These are phyloP conservation scores for Nannoperca obscura DNA, from an alignment of 2,797 vertebrate species.

Conservation along the genomic window DNA sequence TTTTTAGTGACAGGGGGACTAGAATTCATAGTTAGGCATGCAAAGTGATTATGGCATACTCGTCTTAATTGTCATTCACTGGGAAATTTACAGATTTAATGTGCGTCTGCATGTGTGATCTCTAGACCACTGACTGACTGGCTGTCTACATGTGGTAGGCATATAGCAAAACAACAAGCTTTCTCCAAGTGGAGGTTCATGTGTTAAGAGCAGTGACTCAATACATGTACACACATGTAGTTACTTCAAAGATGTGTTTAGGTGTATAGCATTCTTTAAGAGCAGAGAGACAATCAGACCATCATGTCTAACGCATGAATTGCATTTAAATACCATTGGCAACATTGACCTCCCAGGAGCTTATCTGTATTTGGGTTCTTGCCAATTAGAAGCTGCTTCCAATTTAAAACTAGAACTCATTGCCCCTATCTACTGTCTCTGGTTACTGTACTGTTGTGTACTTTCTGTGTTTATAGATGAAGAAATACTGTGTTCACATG, in stretches of 20 bases:
- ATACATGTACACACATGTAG: conserved; percentile 13
- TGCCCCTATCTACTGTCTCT: background rate
- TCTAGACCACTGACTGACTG: conserved; percentile 6
- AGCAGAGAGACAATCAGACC: background rate
- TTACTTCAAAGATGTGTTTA: conserved; percentile 21
- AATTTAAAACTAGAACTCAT: background rate
- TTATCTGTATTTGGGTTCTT: background rate
- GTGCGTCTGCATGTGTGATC: background rate
- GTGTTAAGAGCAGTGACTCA: conserved; percentile 25
- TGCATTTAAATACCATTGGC: background rate
- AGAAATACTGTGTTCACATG: background rate
- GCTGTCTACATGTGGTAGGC: background rate
- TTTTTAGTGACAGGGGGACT: background rate
- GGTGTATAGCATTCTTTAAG: background rate
- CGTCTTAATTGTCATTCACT: background rate
- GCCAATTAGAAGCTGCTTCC: background rate
- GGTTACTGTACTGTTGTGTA: background rate
- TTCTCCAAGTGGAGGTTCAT: conserved; percentile 27
- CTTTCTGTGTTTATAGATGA: background rate
- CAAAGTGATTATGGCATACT: background rate
- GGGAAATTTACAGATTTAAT: conserved; percentile 1
- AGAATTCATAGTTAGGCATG: conserved; percentile 3
- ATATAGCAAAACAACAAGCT: conserved; percentile 30
- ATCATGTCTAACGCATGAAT: background rate
- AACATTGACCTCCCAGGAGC: background rate